Conservation (phyloP, 1,140 invertebrate species). For the Tetranychus cinnabarinus region DNA sequence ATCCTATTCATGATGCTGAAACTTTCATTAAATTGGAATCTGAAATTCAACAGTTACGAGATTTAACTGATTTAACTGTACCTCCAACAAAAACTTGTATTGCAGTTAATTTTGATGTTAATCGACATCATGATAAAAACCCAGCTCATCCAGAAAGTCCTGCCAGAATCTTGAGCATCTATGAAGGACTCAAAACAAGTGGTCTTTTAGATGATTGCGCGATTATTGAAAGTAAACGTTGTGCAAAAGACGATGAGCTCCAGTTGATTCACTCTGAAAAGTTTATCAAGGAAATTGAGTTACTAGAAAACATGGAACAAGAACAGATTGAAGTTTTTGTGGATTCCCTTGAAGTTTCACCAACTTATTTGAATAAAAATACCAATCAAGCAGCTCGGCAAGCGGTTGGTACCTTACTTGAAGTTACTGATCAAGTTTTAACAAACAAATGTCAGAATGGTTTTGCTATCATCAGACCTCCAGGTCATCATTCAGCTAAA, state of each 20-base stretch:
- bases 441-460: conserved; percentile 38
- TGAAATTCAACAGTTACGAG: conserved; percentile 31
- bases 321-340: conserved; percentile 72
- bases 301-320: conserved; percentile 23
- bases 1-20: conserved; percentile 30
- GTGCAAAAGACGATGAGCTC: conserved; percentile 41
- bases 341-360: conserved; percentile 34
- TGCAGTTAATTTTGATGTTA: conserved; percentile 47
- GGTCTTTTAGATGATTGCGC: conserved; percentile 37
- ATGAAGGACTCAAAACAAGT: conserved; percentile 37
- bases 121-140: conserved; percentile 34
- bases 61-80: conserved; percentile 32
- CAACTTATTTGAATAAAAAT: conserved; percentile 83
- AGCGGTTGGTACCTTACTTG: conserved; percentile 82
- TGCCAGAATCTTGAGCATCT: conserved; percentile 39
- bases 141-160: conserved; percentile 46
- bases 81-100: conserved; percentile 23
- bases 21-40: conserved; percentile 22
- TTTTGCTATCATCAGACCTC: conserved; percentile 88
- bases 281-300: conserved; percentile 34
- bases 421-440: conserved; percentile 53
- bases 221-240: conserved; percentile 23
- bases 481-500: conserved; percentile 91
- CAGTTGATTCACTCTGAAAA: conserved; percentile 34
- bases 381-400: conserved; percentile 79